phyloP scores from a whole-genome alignment of 2,888 invertebrate species.

The Cecidostiba fungosa region DNA sequence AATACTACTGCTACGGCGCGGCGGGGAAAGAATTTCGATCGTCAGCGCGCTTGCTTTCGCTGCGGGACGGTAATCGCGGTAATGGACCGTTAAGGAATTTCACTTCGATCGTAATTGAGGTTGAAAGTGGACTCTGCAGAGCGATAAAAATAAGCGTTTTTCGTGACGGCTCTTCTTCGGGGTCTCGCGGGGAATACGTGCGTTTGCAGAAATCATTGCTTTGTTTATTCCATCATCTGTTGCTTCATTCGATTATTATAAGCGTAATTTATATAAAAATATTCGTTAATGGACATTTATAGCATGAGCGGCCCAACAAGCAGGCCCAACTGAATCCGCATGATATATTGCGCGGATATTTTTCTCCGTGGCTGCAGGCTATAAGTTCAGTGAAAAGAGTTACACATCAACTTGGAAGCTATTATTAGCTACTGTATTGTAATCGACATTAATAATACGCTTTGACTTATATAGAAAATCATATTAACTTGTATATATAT shows the following conservation, averaged over 20 bases:
- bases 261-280: no score
- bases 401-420: neutral
- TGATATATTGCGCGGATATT: no score
- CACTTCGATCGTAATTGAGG: constrained; percentile 43
- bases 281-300: no score
- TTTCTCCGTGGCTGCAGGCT: neutral
- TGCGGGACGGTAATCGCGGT: constrained; percentile 42
- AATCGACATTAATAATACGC: neutral
- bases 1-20: neutral
- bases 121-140: constrained; percentile 39
- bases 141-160: constrained; percentile 53
- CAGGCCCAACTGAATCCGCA: no score
- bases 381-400: neutral
- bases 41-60: neutral
- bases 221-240: constrained; percentile 19
- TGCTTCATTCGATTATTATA: neutral
- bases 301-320: no score
- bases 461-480: constrained; percentile 7
- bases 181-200: neutral
- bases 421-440: neutral
- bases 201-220: neutral
- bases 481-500: neutral
- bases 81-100: constrained; percentile 58
- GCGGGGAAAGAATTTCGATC: constrained; percentile 43
- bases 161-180: neutral